A percentile compares a stretch with the other conserved stretches of the same genome.
phyloP scores from a whole-genome alignment of 2,797 vertebrate genomes.

The Malacoctenus gilli region DNA sequence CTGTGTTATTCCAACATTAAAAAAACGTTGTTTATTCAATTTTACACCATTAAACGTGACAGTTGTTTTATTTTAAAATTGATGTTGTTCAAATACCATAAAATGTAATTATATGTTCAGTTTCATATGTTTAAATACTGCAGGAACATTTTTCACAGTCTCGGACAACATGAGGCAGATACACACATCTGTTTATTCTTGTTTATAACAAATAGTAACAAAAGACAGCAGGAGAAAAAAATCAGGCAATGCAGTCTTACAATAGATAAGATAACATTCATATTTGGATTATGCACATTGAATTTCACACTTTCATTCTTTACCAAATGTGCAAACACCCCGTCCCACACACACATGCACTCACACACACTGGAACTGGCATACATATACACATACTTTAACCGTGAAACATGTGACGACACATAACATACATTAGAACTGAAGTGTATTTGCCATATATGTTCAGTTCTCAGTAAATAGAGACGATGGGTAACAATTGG shows the following conservation, averaged over 20 bases:
- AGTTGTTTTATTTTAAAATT: too few relatives aligned
- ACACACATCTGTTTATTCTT: conserved; percentile 41
- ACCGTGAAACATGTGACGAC: too few relatives aligned
- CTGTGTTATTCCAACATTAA: too few relatives aligned
- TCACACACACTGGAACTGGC: conserved; percentile 19
- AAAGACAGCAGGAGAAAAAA: conserved; percentile 69
- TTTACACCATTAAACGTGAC: too few relatives aligned
- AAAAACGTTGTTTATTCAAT: too few relatives aligned
- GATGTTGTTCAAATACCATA: too few relatives aligned
- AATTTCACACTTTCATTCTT: conserved; percentile 9
- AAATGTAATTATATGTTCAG: too few relatives aligned
- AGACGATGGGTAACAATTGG: conserved; percentile 50
- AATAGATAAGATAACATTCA: conserved; percentile 68
- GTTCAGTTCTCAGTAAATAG: conserved; percentile 55
- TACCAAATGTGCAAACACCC: background rate
- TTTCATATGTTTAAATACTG: too few relatives aligned
- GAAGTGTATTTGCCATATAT: too few relatives aligned
- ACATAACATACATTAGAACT: too few relatives aligned
- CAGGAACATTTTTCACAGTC: background rate
- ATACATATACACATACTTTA: too few relatives aligned
- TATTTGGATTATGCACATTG: conserved; percentile 60
- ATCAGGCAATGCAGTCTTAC: conserved; percentile 68
- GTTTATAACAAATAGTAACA: conserved; percentile 78
- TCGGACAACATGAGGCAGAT: conserved; percentile 28
- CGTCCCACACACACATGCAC: conserved; percentile 11